Conservation (phyloP, 2,113 vertebrate species). For the Colius striatus region DNA sequence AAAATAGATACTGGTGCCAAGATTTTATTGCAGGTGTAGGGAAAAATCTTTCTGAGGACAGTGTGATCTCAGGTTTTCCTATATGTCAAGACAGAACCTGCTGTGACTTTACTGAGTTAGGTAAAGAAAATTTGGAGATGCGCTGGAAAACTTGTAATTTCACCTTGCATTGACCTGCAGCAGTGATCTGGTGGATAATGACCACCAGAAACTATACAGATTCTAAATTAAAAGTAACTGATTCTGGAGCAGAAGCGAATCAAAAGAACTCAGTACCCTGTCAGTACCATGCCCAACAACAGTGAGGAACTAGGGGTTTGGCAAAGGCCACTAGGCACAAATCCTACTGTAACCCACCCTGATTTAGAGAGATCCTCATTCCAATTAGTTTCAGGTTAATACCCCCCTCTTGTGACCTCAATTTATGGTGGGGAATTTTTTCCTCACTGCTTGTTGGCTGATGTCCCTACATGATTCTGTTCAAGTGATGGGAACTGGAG, state of each 20-base stretch:
- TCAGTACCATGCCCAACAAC: not conserved
- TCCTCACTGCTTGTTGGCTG: not conserved
- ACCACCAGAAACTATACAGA: not conserved
- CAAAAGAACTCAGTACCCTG: not conserved
- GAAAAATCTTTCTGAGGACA: not conserved
- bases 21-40: not conserved
- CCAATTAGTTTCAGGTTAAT: not conserved
- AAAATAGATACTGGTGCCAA: not conserved
- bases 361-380: not conserved
- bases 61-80: not conserved
- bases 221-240: not conserved
- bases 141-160: not conserved
- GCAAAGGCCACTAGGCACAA: not conserved
- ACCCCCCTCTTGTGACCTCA: constrained; percentile 19
- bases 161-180: not conserved
- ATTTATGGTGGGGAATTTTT: not conserved
- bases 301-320: not conserved
- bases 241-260: not conserved
- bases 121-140: not conserved
- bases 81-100: not conserved
- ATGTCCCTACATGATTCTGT: not conserved
- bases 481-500: constrained; percentile 10
- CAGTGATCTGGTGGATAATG: not conserved
- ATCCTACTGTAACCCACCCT: not conserved
- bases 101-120: not conserved